Percentiles rank a stretch among this genome's conserved stretches.
Conservation (phyloP, 2,888 invertebrate species). For the Callyntrura guangdongensis region DNA sequence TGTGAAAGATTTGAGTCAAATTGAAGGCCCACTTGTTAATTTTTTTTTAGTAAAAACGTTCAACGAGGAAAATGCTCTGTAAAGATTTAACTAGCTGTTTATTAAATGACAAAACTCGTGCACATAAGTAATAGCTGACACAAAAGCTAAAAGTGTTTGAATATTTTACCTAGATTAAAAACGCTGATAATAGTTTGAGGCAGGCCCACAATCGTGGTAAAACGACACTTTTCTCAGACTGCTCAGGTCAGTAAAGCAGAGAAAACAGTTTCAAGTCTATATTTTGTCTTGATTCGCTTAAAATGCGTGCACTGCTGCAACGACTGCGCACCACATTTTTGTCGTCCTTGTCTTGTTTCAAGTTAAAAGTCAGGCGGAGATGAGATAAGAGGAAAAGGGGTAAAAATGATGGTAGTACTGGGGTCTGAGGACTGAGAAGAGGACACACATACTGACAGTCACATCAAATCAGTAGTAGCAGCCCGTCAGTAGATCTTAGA, state of each 20-base stretch:
- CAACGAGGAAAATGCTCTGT: not conserved
- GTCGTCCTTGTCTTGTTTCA: slow-evolving; percentile 46
- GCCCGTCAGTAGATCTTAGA: slow-evolving; percentile 38
- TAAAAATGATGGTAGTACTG: slow-evolving; percentile 17
- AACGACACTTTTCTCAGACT: slow-evolving; percentile 29
- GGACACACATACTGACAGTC: slow-evolving; percentile 47
- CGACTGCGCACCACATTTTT: slow-evolving; percentile 40
- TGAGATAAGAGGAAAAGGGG: slow-evolving; percentile 37
- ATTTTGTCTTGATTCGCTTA: slow-evolving; percentile 36
- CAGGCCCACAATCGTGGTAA: not conserved
- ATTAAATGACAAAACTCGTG: no score
- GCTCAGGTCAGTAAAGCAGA: slow-evolving; percentile 71
- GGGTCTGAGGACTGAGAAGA: slow-evolving; percentile 57
- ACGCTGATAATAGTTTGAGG: not conserved
- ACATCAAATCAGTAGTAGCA: slow-evolving; percentile 29
- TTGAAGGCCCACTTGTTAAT: not conserved
- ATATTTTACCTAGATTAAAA: slow-evolving; percentile 8
- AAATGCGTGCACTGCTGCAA: not conserved
- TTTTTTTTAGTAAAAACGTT: not conserved
- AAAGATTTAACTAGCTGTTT: no score
- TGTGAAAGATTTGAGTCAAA: not conserved
- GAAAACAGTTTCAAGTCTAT: slow-evolving; percentile 61
- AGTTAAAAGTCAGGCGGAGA: not conserved
- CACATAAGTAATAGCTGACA: no score
- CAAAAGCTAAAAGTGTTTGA: not conserved